Evolutionary conservation across 1,140 invertebrate species (phyloP).

Genomic region (Philaenus spumarius): DNA sequence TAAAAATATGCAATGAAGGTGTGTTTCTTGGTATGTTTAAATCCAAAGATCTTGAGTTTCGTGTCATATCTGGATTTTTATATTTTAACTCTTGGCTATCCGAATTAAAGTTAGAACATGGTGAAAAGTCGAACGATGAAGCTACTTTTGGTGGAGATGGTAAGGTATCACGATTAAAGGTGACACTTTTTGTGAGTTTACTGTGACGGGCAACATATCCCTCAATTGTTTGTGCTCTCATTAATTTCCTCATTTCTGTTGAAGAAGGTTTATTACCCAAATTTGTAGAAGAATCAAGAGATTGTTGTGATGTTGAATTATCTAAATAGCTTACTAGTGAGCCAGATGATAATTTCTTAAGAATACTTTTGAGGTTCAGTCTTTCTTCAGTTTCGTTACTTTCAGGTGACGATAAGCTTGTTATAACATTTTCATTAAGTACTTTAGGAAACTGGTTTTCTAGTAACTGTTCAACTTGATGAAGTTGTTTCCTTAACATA

Average conservation of each 20-base stretch:
- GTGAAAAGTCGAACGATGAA: not conserved
- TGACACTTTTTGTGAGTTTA: constrained; percentile 81
- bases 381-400: constrained; percentile 73
- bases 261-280: constrained; percentile 37
- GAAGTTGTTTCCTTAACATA: too few relatives aligned
- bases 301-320: constrained; percentile 31
- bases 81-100: too few relatives aligned
- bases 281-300: constrained; percentile 15
- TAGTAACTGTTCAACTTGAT: too few relatives aligned
- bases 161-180: constrained; percentile 76
- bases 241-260: constrained; percentile 43
- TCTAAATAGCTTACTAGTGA: constrained; percentile 40
- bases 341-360: constrained; percentile 63
- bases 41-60: too few relatives aligned
- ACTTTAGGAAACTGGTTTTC: too few relatives aligned
- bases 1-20: not conserved
- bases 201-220: constrained; percentile 80
- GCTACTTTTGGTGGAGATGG: constrained; percentile 52
- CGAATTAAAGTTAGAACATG: too few relatives aligned
- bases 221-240: constrained; percentile 72
- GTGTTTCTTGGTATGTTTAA: not conserved
- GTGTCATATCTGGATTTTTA: too few relatives aligned
- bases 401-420: constrained; percentile 4
- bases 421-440: too few relatives aligned
- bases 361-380: constrained; percentile 72